Percentiles rank a stretch among this genome's conserved stretches.
These are phyloP conservation scores for Menura novaehollandiae DNA, from an alignment of 2,113 vertebrate species.

Conservation along the genomic window DNA sequence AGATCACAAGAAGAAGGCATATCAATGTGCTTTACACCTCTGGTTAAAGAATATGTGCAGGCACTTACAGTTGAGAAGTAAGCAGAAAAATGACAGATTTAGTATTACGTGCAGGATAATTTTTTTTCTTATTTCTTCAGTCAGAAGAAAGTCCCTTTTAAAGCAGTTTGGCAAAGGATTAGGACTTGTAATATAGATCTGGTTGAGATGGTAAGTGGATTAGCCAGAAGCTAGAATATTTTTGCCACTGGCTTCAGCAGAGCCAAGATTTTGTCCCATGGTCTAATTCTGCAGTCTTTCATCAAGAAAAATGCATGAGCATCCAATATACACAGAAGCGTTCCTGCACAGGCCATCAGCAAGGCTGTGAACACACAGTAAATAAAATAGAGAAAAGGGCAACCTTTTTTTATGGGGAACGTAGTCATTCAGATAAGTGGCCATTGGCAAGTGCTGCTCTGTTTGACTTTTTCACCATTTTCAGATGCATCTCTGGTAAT, in stretches of 20 bases:
- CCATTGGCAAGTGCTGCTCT: neutral
- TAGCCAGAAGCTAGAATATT: neutral
- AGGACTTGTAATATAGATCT: neutral
- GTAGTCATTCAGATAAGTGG: neutral
- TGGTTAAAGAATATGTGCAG: neutral
- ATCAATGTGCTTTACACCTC: neutral
- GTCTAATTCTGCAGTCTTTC: neutral
- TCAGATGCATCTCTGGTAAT: neutral
- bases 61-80: neutral
- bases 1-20: neutral
- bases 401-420: neutral
- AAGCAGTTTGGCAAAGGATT: neutral
- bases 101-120: neutral
- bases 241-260: neutral
- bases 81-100: neutral
- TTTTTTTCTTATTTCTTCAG: neutral
- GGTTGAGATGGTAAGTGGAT: neutral
- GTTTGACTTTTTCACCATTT: neutral
- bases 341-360: neutral
- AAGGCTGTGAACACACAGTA: neutral
- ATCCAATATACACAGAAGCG: neutral
- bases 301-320: neutral
- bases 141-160: neutral
- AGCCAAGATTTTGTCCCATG: neutral
- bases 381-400: neutral